Conservation (phyloP, 2,888 invertebrate genomes). For the Boloria selene region DNA sequence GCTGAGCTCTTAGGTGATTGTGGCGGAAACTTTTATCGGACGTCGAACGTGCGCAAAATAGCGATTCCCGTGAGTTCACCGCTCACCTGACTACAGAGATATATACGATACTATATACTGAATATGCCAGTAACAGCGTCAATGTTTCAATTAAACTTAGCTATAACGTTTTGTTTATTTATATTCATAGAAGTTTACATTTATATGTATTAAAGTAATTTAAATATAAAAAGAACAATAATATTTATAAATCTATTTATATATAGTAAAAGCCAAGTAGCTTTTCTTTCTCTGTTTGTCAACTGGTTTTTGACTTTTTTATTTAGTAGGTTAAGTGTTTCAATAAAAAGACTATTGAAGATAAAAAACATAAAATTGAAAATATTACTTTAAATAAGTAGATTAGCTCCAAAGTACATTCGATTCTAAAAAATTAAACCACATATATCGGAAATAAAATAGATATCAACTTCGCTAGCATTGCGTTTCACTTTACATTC, state of each 20-base stretch:
- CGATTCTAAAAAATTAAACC: conserved; percentile 2
- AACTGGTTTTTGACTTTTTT: no score
- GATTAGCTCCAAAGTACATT: not conserved
- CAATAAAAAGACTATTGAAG: no score
- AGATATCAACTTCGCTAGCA: conserved; percentile 39
- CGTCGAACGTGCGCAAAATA: conserved; percentile 81
- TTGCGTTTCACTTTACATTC: conserved; percentile 55
- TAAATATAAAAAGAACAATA: no score
- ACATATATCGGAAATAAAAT: conserved; percentile 23
- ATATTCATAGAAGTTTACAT: no score
- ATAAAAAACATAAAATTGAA: no score
- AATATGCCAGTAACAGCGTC: conserved; percentile 11
- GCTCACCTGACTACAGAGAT: conserved; percentile 66
- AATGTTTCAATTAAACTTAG: conserved; percentile 16
- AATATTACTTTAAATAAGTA: not conserved
- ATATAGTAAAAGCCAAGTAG: no score
- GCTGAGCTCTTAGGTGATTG: conserved; percentile 83
- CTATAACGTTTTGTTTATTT: not conserved
- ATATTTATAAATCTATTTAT: no score
- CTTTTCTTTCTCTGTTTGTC: no score
- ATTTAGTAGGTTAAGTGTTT: no score
- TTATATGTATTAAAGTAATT: no score
- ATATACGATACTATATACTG: conserved; percentile 17
- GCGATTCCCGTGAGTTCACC: conserved; percentile 77
- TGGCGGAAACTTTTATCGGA: conserved; percentile 83